A percentile compares a stretch with the other conserved stretches of the same genome.
phyloP scores from a whole-genome alignment of 2,888 invertebrate genomes.

The Melipona bicolor region DNA sequence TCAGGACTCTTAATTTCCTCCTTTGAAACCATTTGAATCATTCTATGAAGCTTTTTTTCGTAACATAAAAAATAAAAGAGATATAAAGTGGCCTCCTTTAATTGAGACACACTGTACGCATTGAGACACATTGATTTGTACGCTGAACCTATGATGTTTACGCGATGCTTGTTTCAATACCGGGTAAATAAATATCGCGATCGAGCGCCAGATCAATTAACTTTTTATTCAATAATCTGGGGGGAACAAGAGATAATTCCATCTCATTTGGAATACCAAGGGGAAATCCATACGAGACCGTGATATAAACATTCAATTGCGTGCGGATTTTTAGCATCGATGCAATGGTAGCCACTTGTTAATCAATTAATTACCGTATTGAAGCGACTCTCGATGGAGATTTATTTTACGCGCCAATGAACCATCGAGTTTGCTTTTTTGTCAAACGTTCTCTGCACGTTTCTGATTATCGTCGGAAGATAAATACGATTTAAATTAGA shows the following conservation, averaged over 20 bases:
- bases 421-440: background rate
- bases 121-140: conserved; percentile 3
- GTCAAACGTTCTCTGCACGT: background rate
- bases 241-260: background rate
- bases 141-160: background rate
- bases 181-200: background rate
- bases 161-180: background rate
- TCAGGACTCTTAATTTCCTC: too few relatives aligned
- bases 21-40: too few relatives aligned
- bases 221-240: background rate
- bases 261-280: background rate
- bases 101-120: too few relatives aligned
- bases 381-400: background rate
- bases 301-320: background rate
- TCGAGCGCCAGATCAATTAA: background rate
- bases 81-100: too few relatives aligned
- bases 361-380: background rate
- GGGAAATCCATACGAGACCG: background rate
- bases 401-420: background rate
- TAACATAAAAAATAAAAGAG: too few relatives aligned
- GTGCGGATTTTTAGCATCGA: background rate
- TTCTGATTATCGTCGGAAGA: background rate
- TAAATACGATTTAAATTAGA: too few relatives aligned
- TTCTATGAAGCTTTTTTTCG: too few relatives aligned
- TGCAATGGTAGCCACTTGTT: background rate